Evolutionary conservation across 2,888 invertebrate genomes (phyloP), one percentile per base, ranked within the genome.

Genomic region (Amphiduros pacificus): DNA sequence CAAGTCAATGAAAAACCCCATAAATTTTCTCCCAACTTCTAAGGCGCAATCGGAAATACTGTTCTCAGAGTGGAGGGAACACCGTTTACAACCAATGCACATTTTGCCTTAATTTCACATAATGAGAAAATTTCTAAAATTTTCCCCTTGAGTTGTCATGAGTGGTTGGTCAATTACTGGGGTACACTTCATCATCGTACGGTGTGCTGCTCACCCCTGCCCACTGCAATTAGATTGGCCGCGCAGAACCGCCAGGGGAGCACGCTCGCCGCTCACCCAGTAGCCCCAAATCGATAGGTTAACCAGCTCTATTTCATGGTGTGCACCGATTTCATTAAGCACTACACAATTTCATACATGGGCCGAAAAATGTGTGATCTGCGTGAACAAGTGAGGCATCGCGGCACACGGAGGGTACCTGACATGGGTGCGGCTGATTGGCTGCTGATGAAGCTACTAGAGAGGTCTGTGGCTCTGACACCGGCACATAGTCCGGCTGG

Each of bases 231-330:
- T 11, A 9, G 11, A 9, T 36, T 9, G 36, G 36, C 36, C 17
- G 36, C 36, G 17, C 11, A 9, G 36, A 17, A 36, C 36, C 36
- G 17, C 36, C 36, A 11, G 9, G 36, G 36, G 36, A 17, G 11
- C 9, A 9, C 36, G 11, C 36, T 17, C 17, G 36, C 36, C 36
- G 11, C 9, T 17, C 44, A 6, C 44, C 5, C 20, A n/a, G 4
- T 4, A n/a, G 20, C 5, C n/a, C 9, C 44, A 5, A 44, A 44
- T 44, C 44, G 22, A 44, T 44, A 44, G 44, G 44, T 44, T 44
- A 44, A 44, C 44, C 44, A 44, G 44, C 22, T 44, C 44, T 17
- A 44, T 44, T 44, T 44, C 44, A 44, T 44, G 44, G 44, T 6
- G 6, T 44, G 44, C 44, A 17, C 9, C n/a, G 44, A 44, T 44